Base-by-base conservation (phyloP, 2,797 vertebrate genomes). In the Threskiornis aethiopicus region DNA sequence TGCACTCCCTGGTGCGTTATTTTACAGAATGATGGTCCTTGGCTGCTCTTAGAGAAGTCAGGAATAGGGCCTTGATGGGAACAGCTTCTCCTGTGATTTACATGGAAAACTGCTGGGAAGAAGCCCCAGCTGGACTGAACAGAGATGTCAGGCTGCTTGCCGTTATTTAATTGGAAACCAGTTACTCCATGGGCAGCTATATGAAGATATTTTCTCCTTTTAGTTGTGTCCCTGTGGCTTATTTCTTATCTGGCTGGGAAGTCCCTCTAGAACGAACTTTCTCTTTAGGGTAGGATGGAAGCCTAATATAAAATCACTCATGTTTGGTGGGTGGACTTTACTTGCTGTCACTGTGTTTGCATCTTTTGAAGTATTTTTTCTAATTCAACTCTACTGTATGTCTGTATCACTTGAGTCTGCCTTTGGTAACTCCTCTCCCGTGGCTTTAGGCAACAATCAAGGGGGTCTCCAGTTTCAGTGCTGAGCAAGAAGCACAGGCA, bases 381-480 rank as follows among this genome's bases (percentile, higher is more conserved):
- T 42, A 55, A 82, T 82, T 73, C 31, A 39, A 0, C 22, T 66
- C 51, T 37, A 4, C 19, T 42, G 7, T 37, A 3, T 46, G n/a
- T 18, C 3, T 42, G 39, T 41, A 6, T 29, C 41, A 16, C 28
- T 52, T 59, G 29, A 37, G 33, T 44, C 42, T 59, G 5, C 41
- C 39, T 94, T 84, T 79, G 21, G 5, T 64, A 84, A 84, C 51
- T 69, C 39, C 52, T 89, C 47, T 87, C 84, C 51, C 91, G 5
- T 97, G 92, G 29, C 1, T 92, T 72, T 92, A 98, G 98, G 96
- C 94, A 52, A 98, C 99, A 3, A 84, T 99, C 94, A 99, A 98
- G 15, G 99, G 99, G 35, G 97, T 98, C 3, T n/a, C 98, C 3
- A 97, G 97, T n/a, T 99, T 99, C 96, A 98, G 96, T 7, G 95